These are phyloP conservation scores for Crambe crambe DNA, from an alignment of 37 sponge, comb jelly and placozoan genomes.

Conservation along the genomic window DNA sequence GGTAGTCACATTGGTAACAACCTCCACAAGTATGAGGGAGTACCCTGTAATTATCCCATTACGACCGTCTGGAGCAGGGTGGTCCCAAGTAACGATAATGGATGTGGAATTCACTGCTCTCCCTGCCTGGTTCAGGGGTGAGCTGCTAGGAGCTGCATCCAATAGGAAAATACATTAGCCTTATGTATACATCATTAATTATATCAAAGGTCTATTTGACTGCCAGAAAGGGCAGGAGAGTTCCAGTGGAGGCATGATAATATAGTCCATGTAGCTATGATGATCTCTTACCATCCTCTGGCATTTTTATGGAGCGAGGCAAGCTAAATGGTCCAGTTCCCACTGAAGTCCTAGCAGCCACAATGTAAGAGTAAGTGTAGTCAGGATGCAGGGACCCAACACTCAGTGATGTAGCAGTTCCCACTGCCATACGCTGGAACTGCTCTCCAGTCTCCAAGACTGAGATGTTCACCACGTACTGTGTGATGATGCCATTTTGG, in stretches of 20 bases:
- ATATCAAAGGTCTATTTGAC: background rate
- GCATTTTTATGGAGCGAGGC: slow-evolving; percentile 1
- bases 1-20: background rate
- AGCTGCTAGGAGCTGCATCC: slow-evolving; percentile 14
- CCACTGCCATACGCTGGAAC: background rate
- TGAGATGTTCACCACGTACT: slow-evolving; percentile 19
- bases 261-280: too few species aligned
- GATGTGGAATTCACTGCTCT: slow-evolving; percentile 14
- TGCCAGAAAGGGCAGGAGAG: too few species aligned
- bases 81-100: slow-evolving; percentile 23
- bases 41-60: slow-evolving; percentile 47
- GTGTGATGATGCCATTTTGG: slow-evolving; percentile 34
- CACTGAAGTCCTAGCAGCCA: slow-evolving; percentile 31
- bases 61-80: slow-evolving; percentile 5
- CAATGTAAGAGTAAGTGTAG: slow-evolving; percentile 14
- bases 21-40: background rate
- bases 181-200: background rate
- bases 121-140: slow-evolving; percentile 18
- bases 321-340: slow-evolving; percentile 37
- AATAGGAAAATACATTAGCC: background rate
- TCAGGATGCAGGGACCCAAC: slow-evolving; percentile 1
- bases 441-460: slow-evolving; percentile 4
- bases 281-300: slow-evolving; percentile 42
- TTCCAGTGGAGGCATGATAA: background rate
- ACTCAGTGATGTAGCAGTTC: slow-evolving; percentile 1